Conservation (phyloP, 2,797 vertebrate species). For the Pipistrellus pipistrellus region DNA sequence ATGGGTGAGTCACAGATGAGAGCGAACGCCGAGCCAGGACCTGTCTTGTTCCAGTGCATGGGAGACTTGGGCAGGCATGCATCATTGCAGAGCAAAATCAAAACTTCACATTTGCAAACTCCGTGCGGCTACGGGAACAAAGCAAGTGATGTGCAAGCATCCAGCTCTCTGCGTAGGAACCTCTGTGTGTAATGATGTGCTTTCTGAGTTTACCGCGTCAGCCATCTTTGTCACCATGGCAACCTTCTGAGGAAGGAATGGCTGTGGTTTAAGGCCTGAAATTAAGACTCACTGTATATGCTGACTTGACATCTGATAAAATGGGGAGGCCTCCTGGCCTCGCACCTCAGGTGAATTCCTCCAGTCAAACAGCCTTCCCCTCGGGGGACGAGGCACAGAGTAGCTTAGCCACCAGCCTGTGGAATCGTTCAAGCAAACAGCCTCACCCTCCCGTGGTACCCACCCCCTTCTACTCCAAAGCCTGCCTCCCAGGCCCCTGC, state of each 20-base stretch:
- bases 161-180: neutral
- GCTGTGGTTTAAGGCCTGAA: neutral
- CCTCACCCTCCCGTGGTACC: neutral
- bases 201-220: accelerated
- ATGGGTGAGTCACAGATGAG: neutral
- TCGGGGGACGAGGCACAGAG: accelerated
- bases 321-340: neutral
- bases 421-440: neutral
- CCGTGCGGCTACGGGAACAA: neutral
- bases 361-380: too few species aligned
- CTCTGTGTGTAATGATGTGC: accelerated
- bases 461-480: neutral
- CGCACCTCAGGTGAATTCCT: neutral
- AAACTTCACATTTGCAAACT: neutral
- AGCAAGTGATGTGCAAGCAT: neutral
- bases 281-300: neutral
- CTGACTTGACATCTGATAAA: too few species aligned
- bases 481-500: neutral
- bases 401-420: neutral
- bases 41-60: neutral
- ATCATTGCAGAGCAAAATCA: neutral
- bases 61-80: neutral
- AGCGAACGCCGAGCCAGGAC: accelerated
- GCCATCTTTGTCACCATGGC: too few species aligned
- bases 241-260: neutral